Evolutionary conservation across 35 echinoderm and acorn worm species (phyloP).

Genomic region (Ptychodera flava): DNA sequence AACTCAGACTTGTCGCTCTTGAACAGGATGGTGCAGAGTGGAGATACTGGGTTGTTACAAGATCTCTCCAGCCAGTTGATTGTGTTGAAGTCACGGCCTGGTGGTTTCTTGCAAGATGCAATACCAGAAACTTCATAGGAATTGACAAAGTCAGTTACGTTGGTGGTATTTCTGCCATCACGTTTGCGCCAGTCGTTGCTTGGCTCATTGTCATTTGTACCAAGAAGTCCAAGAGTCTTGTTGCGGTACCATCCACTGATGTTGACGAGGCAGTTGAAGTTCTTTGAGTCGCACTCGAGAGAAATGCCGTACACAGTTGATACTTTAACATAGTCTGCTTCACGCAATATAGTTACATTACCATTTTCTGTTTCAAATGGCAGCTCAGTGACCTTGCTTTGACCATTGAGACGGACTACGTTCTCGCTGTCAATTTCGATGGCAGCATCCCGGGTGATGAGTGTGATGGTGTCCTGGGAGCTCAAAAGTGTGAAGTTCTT

Average conservation of each 20-base stretch:
- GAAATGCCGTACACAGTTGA: constrained; percentile 65
- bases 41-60: background rate
- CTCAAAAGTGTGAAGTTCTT: constrained; percentile 80
- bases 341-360: constrained; percentile 38
- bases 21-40: constrained; percentile 47
- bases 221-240: constrained; percentile 89
- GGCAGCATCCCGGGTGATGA: constrained; percentile 25
- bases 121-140: constrained; percentile 62
- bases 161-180: constrained; percentile 49
- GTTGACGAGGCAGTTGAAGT: constrained; percentile 57
- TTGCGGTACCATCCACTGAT: constrained; percentile 88
- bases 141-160: constrained; percentile 52
- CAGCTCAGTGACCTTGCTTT: constrained; percentile 24
- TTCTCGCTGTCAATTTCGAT: constrained; percentile 34
- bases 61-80: constrained; percentile 14
- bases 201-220: constrained; percentile 56
- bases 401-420: constrained; percentile 52
- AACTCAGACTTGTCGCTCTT: constrained; percentile 34
- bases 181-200: constrained; percentile 50
- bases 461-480: constrained; percentile 46
- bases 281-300: constrained; percentile 43
- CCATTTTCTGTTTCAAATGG: constrained; percentile 51
- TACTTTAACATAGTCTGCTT: constrained; percentile 79
- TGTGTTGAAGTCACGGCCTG: constrained; percentile 16
- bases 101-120: constrained; percentile 30